Evolutionary conservation across 2,797 vertebrate species (phyloP).

Genomic region (Dallia pectoralis): DNA sequence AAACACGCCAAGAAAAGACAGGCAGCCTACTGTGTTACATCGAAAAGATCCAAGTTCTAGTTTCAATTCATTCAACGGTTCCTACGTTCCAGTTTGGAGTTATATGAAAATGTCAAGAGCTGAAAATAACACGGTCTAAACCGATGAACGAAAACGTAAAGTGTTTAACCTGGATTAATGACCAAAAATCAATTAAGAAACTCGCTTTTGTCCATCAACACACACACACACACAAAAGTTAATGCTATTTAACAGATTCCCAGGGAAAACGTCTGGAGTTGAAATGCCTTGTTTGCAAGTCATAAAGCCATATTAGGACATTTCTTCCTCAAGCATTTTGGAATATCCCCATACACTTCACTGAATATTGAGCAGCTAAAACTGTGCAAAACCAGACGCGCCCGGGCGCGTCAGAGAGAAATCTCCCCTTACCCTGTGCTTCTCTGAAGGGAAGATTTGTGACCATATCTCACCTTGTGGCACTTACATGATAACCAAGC

Average conservation of each 20-base stretch:
- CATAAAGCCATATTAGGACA: background rate
- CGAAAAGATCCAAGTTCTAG: conserved; percentile 22
- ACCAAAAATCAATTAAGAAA: background rate
- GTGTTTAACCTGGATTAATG: background rate
- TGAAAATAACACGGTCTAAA: conserved; percentile 27
- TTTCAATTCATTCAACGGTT: conserved; percentile 28
- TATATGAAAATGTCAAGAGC: conserved; percentile 35
- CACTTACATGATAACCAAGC: conserved; percentile 62
- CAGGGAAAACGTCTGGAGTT: background rate
- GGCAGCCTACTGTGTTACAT: background rate
- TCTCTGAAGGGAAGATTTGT: conserved; percentile 47
- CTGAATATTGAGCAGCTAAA: conserved; percentile 15
- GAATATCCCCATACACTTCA: conserved; percentile 1
- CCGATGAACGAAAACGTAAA: conserved; percentile 8
- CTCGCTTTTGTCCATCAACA: background rate
- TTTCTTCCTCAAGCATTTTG: conserved; percentile 1
- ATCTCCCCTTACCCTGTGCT: conserved; percentile 60
- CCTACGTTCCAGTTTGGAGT: conserved; percentile 49
- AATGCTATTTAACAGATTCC: background rate
- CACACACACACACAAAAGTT: background rate
- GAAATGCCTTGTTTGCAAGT: background rate
- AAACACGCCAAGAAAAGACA: conserved; percentile 26
- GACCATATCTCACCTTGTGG: conserved; percentile 47
- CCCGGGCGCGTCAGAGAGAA: conserved; percentile 18
- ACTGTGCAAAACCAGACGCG: conserved; percentile 12